Evolutionary conservation across 2,113 vertebrate species (phyloP).

Genomic region (Pangasianodon gigas): DNA sequence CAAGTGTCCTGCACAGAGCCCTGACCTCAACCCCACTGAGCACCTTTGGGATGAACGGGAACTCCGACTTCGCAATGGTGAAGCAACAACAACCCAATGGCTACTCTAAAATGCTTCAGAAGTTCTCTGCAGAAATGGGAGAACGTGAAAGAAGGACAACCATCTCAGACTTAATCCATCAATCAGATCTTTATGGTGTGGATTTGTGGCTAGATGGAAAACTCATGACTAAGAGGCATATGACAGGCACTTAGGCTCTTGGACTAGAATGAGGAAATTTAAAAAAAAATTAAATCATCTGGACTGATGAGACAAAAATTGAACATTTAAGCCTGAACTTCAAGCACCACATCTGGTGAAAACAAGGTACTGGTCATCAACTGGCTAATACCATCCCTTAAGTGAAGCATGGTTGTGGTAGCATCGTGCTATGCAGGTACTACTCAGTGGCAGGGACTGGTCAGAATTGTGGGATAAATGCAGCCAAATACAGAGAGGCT

Average conservation of each 20-base stretch:
- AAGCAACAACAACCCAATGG: neutral
- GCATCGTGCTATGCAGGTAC: neutral
- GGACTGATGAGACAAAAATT: neutral
- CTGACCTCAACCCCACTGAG: too few relatives aligned
- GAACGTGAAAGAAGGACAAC: neutral
- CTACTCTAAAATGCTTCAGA: neutral
- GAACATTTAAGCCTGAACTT: neutral
- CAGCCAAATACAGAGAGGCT: neutral
- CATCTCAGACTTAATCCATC: neutral
- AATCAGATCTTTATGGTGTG: neutral
- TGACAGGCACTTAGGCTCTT: neutral
- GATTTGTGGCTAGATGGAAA: neutral
- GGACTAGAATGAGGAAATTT: neutral
- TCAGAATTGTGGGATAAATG: neutral
- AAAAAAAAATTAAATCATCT: neutral
- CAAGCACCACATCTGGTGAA: neutral
- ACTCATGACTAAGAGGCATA: neutral
- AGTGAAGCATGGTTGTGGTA: neutral
- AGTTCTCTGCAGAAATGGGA: neutral
- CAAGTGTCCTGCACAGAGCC: too few relatives aligned
- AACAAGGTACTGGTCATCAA: neutral
- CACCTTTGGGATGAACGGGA: neutral
- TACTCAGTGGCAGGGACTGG: neutral
- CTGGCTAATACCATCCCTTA: neutral
- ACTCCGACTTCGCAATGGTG: neutral